Percentiles rank a stretch among this genome's conserved stretches.
Conservation (phyloP, 2,113 vertebrate species). For the Alaudala cheleensis region DNA sequence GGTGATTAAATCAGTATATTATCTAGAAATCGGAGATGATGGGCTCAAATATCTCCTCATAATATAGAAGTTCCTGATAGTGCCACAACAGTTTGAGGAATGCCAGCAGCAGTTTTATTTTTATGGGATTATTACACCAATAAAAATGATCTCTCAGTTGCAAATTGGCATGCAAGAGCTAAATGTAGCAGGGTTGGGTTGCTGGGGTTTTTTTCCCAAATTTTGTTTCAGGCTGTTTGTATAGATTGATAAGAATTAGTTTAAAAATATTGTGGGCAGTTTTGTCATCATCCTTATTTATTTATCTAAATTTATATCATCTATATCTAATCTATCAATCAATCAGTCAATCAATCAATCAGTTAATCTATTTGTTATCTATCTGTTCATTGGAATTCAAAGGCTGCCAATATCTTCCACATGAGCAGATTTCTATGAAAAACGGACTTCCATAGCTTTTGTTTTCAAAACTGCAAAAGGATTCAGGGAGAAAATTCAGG, state of each 20-base stretch:
- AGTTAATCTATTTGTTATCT: background rate
- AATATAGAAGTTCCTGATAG: background rate
- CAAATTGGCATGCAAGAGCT: background rate
- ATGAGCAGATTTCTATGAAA: background rate
- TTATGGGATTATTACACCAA: background rate
- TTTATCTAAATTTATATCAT: background rate
- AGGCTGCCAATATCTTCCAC: background rate
- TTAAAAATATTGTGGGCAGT: background rate
- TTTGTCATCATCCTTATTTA: background rate
- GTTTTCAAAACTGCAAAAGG: background rate
- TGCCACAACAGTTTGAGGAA: background rate
- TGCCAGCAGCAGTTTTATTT: conserved; percentile 25
- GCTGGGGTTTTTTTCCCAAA: background rate
- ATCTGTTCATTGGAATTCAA: background rate
- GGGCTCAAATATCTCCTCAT: background rate
- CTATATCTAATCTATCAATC: background rate
- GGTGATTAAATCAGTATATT: conserved; percentile 26
- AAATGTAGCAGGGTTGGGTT: background rate
- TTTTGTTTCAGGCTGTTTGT: background rate
- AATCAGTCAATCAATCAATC: background rate
- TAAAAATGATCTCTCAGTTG: conserved; percentile 3
- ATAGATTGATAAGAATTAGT: background rate
- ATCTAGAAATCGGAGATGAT: conserved; percentile 29
- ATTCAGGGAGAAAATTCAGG: background rate
- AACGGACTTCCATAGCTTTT: background rate